Evolutionary conservation across 2,113 vertebrate genomes (phyloP), one percentile per base, ranked within the genome.

Genomic region (Phalacrocorax carbo): DNA sequence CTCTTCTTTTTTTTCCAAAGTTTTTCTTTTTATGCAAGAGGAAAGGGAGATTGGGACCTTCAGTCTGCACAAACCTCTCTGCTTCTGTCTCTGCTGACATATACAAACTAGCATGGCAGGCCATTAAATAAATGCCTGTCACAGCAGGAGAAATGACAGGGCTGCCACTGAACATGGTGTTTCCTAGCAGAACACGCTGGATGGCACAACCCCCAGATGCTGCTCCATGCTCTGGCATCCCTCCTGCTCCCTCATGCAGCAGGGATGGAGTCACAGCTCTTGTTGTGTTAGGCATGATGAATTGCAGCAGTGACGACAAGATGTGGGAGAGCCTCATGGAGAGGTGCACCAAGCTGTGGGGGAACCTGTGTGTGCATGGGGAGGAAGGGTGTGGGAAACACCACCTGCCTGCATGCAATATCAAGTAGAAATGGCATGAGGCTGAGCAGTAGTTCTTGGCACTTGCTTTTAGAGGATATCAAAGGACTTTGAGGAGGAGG

Each of bases 1-100:
- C n/a, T 62, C 8, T 46, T 79, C 19, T 57, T 78, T 62, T 66
- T 66, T 49, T 3, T 3, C 4, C 15, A 0, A 1, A 15, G 2
- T 10, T 55, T 95, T 79, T 79, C 2, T 46, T 55, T 42, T 86
- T n/a, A 20, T 51, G n/a, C 20, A 54, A 65, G 76, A 85, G 21
- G 18, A 82, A 84, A 61, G 22, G 32, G 27, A 38, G 32, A 44
- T 26, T 69, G 29, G 25, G 38, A 77, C 22, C 36, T 73, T 65
- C 68, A 77, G 40, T n/a, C 36, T 27, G 23, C 54, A 73, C 44
- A 93, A 92, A 70, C 34, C 11, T 92, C 79, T 77, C 61, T 91
- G 52, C 57, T 88, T 38, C 82, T 92, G n/a, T 51, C 57, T 82
- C 58, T 49, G 38, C 21, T 5, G 11, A 57, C 40, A 66, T 15